Percentiles rank a stretch among this genome's conserved stretches.
phyloP scores from a whole-genome alignment of 35 echinoderm and acorn worm genomes.

The Apostichopus japonicus region DNA sequence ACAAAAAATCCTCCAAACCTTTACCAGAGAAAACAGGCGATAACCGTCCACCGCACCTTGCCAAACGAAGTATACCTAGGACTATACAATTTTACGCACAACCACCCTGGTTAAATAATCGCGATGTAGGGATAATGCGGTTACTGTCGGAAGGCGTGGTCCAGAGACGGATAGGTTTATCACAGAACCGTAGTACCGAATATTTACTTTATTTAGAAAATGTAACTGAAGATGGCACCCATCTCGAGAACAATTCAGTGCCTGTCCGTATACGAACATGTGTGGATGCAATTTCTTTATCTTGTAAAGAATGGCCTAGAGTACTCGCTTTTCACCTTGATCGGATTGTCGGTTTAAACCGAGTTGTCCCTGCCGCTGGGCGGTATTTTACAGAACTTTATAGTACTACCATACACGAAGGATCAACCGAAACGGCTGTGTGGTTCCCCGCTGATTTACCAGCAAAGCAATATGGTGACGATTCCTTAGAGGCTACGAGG shows the following conservation, averaged over 20 bases:
- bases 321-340: slow-evolving; percentile 59
- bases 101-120: slow-evolving; percentile 49
- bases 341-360: slow-evolving; percentile 55
- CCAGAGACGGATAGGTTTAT: slow-evolving; percentile 46
- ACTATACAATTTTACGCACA: slow-evolving; percentile 51
- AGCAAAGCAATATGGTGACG: slow-evolving; percentile 35
- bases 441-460: slow-evolving; percentile 61
- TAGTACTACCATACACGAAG: slow-evolving; percentile 6
- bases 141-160: slow-evolving; percentile 35
- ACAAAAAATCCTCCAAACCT: neutral
- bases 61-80: neutral
- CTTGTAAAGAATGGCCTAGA: slow-evolving; percentile 49
- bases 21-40: neutral
- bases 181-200: slow-evolving; percentile 55
- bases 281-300: slow-evolving; percentile 48
- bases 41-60: neutral
- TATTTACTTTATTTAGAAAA: slow-evolving; percentile 57
- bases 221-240: slow-evolving; percentile 16
- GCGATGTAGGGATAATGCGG: slow-evolving; percentile 41
- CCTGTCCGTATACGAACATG: slow-evolving; percentile 25
- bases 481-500: slow-evolving; percentile 54
- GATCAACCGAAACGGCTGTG: slow-evolving; percentile 20
- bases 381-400: slow-evolving; percentile 36
- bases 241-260: slow-evolving; percentile 46
- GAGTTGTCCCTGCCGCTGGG: slow-evolving; percentile 42